Conservation (phyloP, 2,888 invertebrate genomes). For the Pseudolycoriella hygida region DNA sequence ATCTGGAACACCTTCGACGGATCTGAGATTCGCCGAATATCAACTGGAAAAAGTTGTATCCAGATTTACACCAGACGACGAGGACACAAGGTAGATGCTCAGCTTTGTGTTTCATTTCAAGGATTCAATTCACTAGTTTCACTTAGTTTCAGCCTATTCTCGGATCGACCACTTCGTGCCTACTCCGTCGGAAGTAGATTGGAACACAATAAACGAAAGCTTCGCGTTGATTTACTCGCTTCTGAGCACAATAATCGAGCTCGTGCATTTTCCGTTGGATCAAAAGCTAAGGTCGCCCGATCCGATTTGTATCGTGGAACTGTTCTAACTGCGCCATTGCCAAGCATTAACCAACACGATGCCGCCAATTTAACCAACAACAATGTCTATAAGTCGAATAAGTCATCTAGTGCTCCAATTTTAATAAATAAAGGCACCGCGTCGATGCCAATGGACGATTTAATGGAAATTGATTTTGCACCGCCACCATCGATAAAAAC, state of each 20-base stretch:
- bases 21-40: slow-evolving; percentile 57
- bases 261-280: slow-evolving; percentile 63
- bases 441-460: slow-evolving; percentile 49
- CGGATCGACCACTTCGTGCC: slow-evolving; percentile 47
- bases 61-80: slow-evolving; percentile 44
- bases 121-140: neutral
- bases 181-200: slow-evolving; percentile 76
- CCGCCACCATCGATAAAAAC: neutral
- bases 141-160: slow-evolving; percentile 17
- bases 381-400: slow-evolving; percentile 23
- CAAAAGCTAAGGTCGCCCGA: slow-evolving; percentile 35
- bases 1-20: slow-evolving; percentile 67
- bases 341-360: neutral
- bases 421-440: slow-evolving; percentile 29
- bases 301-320: slow-evolving; percentile 21
- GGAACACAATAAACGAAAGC: slow-evolving; percentile 39
- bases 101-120: neutral
- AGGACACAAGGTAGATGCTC: slow-evolving; percentile 31
- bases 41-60: slow-evolving; percentile 66
- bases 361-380: neutral
- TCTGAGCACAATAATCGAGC: slow-evolving; percentile 34
- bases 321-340: slow-evolving; percentile 13
- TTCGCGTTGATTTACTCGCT: slow-evolving; percentile 28
- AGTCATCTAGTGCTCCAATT: slow-evolving; percentile 52
- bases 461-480: slow-evolving; percentile 65